A percentile compares a stretch with the other conserved stretches of the same genome.
Conservation (phyloP, 2,888 invertebrate species). For the Drosophila infuscata region DNA sequence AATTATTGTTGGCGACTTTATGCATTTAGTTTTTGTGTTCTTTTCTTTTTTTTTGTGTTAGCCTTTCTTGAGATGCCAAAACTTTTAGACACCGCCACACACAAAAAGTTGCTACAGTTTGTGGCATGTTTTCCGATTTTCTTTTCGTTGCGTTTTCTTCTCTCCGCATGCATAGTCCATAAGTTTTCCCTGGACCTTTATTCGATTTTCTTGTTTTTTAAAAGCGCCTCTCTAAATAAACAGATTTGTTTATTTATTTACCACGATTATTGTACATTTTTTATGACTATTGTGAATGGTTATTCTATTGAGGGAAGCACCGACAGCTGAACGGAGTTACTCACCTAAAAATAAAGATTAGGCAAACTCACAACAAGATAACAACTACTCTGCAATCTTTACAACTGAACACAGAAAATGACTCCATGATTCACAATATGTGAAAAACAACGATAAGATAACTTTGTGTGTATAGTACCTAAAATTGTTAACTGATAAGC, state of each 20-base stretch:
- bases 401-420: slow-evolving; percentile 29
- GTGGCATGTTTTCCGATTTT: slow-evolving; percentile 54
- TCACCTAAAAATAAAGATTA: slow-evolving; percentile 41
- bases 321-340: slow-evolving; percentile 29
- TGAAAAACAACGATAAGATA: slow-evolving; percentile 58
- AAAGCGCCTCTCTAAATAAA: slow-evolving; percentile 29
- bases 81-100: slow-evolving; percentile 41
- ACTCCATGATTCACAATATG: slow-evolving; percentile 36
- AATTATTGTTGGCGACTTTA: slow-evolving; percentile 71
- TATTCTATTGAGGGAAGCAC: slow-evolving; percentile 33
- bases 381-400: slow-evolving; percentile 29
- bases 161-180: slow-evolving; percentile 21
- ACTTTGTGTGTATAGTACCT: slow-evolving; percentile 18
- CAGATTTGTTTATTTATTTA: slow-evolving; percentile 61
- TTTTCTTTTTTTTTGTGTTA: slow-evolving; percentile 7
- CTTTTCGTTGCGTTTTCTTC: slow-evolving; percentile 1
- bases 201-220: slow-evolving; percentile 23
- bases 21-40: slow-evolving; percentile 47
- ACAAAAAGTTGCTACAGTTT: slow-evolving; percentile 54
- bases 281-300: slow-evolving; percentile 25
- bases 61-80: slow-evolving; percentile 49
- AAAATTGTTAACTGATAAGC: slow-evolving; percentile 34
- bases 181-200: slow-evolving; percentile 34
- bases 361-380: slow-evolving; percentile 8
- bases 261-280: slow-evolving; percentile 37